These are phyloP conservation scores for Aelia acuminata DNA, from an alignment of 2,888 invertebrate genomes.

Conservation along the genomic window DNA sequence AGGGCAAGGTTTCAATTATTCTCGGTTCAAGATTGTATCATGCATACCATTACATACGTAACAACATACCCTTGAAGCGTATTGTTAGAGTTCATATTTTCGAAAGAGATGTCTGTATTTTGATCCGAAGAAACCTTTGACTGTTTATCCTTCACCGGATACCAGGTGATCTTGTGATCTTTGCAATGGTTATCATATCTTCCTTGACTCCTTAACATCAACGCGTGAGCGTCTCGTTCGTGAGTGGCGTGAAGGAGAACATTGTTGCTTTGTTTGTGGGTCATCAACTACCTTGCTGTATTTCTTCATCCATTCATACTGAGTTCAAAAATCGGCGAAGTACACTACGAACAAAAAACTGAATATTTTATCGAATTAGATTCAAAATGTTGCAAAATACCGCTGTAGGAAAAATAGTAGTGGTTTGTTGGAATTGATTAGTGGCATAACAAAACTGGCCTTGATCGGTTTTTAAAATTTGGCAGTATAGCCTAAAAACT, in stretches of 20 bases:
- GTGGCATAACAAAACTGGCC: too few species aligned
- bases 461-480: too few species aligned
- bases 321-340: too few species aligned
- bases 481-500: too few species aligned
- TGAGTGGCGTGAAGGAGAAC: conserved; percentile 1
- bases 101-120: not conserved
- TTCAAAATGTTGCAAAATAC: too few species aligned
- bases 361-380: too few species aligned
- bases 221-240: conserved; percentile 5
- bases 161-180: not conserved
- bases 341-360: not conserved
- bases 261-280: not conserved
- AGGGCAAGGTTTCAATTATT: not conserved
- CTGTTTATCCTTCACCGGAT: not conserved
- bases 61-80: not conserved
- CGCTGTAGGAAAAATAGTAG: too few species aligned
- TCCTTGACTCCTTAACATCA: not conserved
- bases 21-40: too few species aligned
- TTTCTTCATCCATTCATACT: not conserved
- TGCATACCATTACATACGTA: too few species aligned
- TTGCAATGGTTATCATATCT: conserved; percentile 10
- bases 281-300: not conserved
- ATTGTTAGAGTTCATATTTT: not conserved
- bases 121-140: not conserved
- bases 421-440: too few species aligned